Base-by-base conservation (phyloP, 2,888 invertebrate genomes). In the Andrena haemorrhoa region DNA sequence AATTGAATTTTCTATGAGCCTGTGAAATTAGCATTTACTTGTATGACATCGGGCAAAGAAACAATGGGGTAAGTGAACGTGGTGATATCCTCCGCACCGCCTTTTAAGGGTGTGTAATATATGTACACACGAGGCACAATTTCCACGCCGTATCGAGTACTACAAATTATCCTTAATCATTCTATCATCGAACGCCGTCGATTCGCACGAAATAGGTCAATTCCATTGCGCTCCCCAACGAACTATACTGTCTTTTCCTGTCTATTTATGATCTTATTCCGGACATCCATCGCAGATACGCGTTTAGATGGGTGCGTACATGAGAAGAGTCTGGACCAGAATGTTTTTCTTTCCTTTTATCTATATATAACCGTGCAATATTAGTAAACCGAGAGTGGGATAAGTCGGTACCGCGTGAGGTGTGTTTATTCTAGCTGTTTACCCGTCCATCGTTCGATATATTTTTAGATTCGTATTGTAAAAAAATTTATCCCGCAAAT, bases 1-100 rank as follows among this genome's bases (percentile, higher is more conserved):
- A 85, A 79, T 78, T 75, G 68, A 69, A 87, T 86, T 75, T 90
- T 90, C 89, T 90, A 92, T 91, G 91, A 88, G 85, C 87, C 84
- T 82, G 82, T 76, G 88, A 86, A 86, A 90, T 83, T 90, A 90
- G 83, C 86, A 89, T 74, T 88, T 88, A 87, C 82, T 92, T 93
- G 90, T 92, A 97, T 97, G 97, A 97, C 97, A 95, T 96, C 96
- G 94, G 97, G 97, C 95, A 97, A 96, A 95, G 97, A 97, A 95
- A 96, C 96, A 90, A 97, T 97, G 97, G 97, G 97, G 97, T 97
- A 94, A 96, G 95, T 95, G 91, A 82, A 85, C 84, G 79, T 75
- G 81, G 89, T 93, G 93, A 92, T 91, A 92, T n/a, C n/a, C 90
- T 89, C 89, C 79, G 85, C 87, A 84, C 87, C 91, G 93, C 93